phyloP scores from a whole-genome alignment of 2,113 vertebrate species.

The Apeltes quadracus region DNA sequence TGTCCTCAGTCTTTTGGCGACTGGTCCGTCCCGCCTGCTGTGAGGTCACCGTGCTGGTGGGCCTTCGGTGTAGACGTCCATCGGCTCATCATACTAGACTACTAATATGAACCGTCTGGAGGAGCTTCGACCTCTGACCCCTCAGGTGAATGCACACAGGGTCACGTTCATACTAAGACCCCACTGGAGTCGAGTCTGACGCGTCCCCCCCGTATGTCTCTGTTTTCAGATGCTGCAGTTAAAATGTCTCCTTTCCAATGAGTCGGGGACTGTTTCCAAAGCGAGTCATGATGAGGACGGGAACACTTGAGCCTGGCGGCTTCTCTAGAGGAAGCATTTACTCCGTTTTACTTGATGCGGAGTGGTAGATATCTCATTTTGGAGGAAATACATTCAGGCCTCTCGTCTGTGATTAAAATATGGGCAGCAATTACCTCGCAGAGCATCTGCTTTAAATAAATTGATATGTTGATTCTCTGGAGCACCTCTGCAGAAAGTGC shows the following conservation, averaged over 20 bases:
- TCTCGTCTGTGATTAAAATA: slow-evolving; percentile 8
- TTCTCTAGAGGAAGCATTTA: neutral
- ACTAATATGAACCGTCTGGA: neutral
- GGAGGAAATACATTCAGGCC: neutral
- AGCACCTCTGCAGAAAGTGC: neutral
- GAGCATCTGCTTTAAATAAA: neutral
- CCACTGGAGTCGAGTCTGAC: no score
- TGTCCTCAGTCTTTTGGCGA: neutral
- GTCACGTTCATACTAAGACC: neutral
- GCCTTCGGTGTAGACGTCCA: no score
- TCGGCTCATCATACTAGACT: no score
- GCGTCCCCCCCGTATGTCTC: no score
- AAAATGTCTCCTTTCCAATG: neutral
- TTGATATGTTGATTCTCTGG: neutral
- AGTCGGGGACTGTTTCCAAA: neutral
- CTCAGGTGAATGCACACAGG: neutral
- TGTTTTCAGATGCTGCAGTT: neutral
- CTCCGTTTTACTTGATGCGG: neutral
- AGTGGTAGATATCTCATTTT: slow-evolving; percentile 1
- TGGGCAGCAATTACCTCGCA: slow-evolving; percentile 4
- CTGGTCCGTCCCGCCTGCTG: neutral
- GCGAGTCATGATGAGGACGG: neutral
- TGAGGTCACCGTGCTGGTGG: neutral
- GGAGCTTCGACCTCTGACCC: neutral
- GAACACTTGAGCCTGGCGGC: neutral